These are phyloP conservation scores for Mustela lutreola DNA, from an alignment of 2,113 vertebrate species.

Conservation along the genomic window DNA sequence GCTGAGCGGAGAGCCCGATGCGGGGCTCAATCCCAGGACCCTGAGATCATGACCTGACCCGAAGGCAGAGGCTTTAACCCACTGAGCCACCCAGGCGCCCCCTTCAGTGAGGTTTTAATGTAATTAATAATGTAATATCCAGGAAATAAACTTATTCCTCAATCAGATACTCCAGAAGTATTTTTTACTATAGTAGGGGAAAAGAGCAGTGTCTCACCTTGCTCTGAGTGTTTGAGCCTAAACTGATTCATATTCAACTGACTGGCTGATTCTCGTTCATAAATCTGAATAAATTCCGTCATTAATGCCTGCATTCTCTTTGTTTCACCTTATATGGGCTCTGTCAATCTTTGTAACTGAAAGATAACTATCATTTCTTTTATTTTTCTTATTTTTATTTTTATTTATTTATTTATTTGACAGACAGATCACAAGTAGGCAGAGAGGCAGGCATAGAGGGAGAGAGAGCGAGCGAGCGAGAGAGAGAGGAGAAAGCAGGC, in stretches of 20 bases:
- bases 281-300: background rate
- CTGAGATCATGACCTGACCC: too few species aligned
- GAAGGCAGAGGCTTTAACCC: too few species aligned
- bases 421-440: too few species aligned
- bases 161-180: background rate
- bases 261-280: background rate
- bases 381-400: too few species aligned
- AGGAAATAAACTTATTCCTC: background rate
- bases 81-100: too few species aligned
- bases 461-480: too few species aligned
- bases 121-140: background rate
- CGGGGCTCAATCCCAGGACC: too few species aligned
- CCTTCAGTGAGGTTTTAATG: background rate
- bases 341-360: background rate
- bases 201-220: background rate
- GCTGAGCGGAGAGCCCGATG: too few species aligned
- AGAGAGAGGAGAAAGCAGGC: too few species aligned
- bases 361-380: background rate
- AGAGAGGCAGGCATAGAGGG: too few species aligned
- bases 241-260: background rate
- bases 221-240: background rate
- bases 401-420: too few species aligned
- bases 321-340: background rate
- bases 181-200: background rate
- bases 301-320: background rate